Percentiles rank a stretch among this genome's conserved stretches.
Evolutionary conservation across 2,797 vertebrate species (phyloP).

Genomic region (Lagodon rhomboides): DNA sequence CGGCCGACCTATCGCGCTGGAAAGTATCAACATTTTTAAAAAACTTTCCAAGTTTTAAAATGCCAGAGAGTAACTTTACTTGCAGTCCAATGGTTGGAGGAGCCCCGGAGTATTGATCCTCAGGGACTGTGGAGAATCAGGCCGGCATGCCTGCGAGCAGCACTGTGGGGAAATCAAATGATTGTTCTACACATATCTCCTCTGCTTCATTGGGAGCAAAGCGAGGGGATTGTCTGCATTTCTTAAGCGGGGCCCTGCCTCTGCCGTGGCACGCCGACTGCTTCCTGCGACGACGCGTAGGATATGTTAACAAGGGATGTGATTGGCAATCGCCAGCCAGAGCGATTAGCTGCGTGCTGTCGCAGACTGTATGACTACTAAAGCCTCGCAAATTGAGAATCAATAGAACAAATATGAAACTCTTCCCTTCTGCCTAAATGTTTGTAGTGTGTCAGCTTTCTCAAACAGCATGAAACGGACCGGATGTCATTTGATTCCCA

Average conservation of each 20-base stretch:
- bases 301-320: conserved; percentile 48
- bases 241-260: conserved; percentile 13
- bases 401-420: conserved; percentile 49
- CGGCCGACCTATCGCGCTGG: neutral
- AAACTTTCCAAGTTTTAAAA: conserved; percentile 38
- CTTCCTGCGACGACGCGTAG: conserved; percentile 29
- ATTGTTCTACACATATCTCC: conserved; percentile 67
- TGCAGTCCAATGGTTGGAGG: conserved; percentile 33
- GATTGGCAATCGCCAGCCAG: conserved; percentile 59
- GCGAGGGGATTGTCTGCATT: conserved; percentile 39
- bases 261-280: conserved; percentile 23
- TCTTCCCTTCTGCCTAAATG: conserved; percentile 44
- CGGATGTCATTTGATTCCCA: conserved; percentile 38
- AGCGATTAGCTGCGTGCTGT: conserved; percentile 40
- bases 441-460: conserved; percentile 34
- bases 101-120: conserved; percentile 50
- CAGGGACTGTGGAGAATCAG: conserved; percentile 53
- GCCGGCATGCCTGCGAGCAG: conserved; percentile 53
- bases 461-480: conserved; percentile 21
- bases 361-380: conserved; percentile 44
- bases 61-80: conserved; percentile 37
- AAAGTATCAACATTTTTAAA: conserved; percentile 1
- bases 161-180: conserved; percentile 67
- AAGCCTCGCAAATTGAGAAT: conserved; percentile 61
- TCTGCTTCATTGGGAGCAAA: conserved; percentile 43